Percentiles rank a stretch among this genome's conserved stretches.
phyloP scores from a whole-genome alignment of 1,140 invertebrate genomes.

The Tachypleus tridentatus region DNA sequence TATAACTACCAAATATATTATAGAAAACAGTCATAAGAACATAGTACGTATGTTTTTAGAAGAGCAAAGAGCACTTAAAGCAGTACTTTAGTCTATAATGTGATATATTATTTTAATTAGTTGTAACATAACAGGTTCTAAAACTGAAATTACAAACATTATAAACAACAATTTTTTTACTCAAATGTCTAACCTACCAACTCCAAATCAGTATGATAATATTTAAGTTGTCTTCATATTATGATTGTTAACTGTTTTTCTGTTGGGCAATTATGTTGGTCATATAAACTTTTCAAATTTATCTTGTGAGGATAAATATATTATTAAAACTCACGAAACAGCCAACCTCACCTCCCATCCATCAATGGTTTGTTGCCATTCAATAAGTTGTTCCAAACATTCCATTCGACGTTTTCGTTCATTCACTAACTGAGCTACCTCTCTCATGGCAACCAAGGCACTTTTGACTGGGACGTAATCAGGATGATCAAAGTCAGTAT shows the following conservation, averaged over 20 bases:
- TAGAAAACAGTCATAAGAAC: too few species aligned
- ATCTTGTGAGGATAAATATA: not conserved
- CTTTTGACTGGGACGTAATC: conserved; percentile 53
- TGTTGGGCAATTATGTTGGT: too few species aligned
- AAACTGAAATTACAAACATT: too few species aligned
- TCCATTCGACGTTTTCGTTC: conserved; percentile 69
- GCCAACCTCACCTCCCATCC: conserved; percentile 56
- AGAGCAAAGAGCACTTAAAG: too few species aligned
- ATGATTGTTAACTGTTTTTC: too few species aligned
- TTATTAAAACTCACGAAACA: not conserved
- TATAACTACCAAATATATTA: too few species aligned
- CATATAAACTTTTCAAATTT: too few species aligned
- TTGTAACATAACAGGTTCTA: too few species aligned
- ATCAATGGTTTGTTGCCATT: conserved; percentile 63
- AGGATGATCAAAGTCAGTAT: conserved; percentile 52
- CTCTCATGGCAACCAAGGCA: conserved; percentile 60
- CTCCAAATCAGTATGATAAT: not conserved
- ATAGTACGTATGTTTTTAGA: too few species aligned
- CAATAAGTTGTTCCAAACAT: conserved; percentile 60
- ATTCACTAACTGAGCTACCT: conserved; percentile 60
- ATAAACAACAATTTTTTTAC: not conserved
- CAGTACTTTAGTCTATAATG: too few species aligned
- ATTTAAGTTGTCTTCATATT: not conserved
- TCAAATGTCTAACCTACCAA: not conserved
- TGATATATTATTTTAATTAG: too few species aligned